Conservation (phyloP, 2,113 vertebrate species). For the Alouatta palliata region DNA sequence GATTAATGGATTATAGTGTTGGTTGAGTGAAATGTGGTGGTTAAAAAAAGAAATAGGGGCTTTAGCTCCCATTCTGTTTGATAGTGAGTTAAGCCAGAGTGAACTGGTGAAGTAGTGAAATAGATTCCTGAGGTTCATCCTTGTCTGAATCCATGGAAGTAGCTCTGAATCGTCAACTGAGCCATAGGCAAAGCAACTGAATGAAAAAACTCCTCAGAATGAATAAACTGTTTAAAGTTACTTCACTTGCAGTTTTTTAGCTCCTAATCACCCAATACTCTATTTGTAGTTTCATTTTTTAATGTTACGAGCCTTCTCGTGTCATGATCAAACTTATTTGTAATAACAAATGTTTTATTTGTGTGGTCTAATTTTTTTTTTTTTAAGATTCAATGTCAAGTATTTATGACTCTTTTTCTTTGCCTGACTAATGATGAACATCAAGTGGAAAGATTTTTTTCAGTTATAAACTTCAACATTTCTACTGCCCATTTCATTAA, state of each 20-base stretch:
- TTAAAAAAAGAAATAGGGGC: background rate
- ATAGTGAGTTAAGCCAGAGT: background rate
- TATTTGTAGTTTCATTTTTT: background rate
- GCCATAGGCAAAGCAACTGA: background rate
- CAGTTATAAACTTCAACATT: background rate
- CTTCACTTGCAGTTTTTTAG: background rate
- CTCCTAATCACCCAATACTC: background rate
- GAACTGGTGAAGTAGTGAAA: background rate
- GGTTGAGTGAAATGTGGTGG: background rate
- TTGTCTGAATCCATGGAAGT: background rate
- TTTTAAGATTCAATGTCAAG: background rate
- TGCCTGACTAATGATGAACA: background rate
- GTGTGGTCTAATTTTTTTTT: background rate
- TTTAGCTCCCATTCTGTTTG: background rate
- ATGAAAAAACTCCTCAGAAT: background rate
- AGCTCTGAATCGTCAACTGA: background rate
- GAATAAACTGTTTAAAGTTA: background rate
- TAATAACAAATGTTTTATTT: background rate
- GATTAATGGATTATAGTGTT: background rate
- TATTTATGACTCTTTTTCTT: background rate
- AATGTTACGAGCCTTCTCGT: background rate
- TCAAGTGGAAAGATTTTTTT: constrained; percentile 9
- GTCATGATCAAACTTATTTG: background rate
- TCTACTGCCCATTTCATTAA: background rate
- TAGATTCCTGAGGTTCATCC: background rate